phyloP scores from a whole-genome alignment of 2,888 invertebrate species.

The Dryadula phaetusa region DNA sequence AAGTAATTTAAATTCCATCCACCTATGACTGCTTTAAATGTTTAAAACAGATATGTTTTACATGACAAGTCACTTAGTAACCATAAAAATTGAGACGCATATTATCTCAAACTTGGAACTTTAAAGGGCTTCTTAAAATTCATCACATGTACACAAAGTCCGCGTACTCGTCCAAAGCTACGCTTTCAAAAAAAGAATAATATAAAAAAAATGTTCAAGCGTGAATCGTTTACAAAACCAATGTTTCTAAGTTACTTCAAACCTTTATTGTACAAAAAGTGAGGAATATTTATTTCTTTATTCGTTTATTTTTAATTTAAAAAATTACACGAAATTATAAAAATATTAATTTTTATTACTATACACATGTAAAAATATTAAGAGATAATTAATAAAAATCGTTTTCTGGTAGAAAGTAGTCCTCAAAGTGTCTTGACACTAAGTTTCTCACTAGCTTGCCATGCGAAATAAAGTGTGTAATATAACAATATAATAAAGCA shows the following conservation, averaged over 20 bases:
- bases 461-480: too few relatives aligned
- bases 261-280: not conserved
- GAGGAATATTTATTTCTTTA: too few relatives aligned
- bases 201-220: slow-evolving; percentile 48
- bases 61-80: slow-evolving; percentile 64
- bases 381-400: too few relatives aligned
- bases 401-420: too few relatives aligned
- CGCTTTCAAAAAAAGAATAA: slow-evolving; percentile 65
- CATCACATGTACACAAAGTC: slow-evolving; percentile 70
- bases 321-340: not conserved
- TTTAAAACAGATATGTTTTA: slow-evolving; percentile 50
- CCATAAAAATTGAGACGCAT: slow-evolving; percentile 70
- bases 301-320: too few relatives aligned
- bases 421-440: too few relatives aligned
- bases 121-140: slow-evolving; percentile 70
- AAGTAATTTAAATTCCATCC: slow-evolving; percentile 32
- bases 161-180: slow-evolving; percentile 66
- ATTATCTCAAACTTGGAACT: slow-evolving; percentile 39
- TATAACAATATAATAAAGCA: slow-evolving; percentile 6
- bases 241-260: not conserved
- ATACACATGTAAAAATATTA: too few relatives aligned
- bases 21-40: slow-evolving; percentile 30
- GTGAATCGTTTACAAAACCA: slow-evolving; percentile 20
- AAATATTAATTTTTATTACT: not conserved
- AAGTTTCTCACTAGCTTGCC: too few relatives aligned